phyloP scores from a whole-genome alignment of 92 coral and sea anemone genomes.

The Porites rus region DNA sequence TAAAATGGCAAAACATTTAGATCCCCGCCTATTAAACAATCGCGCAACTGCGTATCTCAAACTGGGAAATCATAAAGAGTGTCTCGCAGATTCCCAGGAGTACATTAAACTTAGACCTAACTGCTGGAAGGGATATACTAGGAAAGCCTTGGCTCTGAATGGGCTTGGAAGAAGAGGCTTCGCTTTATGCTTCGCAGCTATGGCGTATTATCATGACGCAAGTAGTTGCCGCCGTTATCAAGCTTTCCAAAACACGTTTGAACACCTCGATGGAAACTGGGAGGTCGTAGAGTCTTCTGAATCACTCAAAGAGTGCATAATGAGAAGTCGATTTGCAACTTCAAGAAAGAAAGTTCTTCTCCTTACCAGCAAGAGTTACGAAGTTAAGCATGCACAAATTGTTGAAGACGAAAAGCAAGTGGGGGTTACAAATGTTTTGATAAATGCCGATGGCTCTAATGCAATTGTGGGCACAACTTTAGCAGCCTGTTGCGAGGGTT shows the following conservation, averaged over 20 bases:
- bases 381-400: neutral
- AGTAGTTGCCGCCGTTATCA: constrained; percentile 10
- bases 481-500: neutral
- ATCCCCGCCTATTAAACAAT: constrained; percentile 39
- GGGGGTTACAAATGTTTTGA: neutral
- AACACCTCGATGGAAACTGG: constrained; percentile 25
- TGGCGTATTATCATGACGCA: constrained; percentile 23
- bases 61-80: constrained; percentile 10
- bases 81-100: constrained; percentile 34
- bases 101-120: constrained; percentile 7
- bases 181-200: constrained; percentile 29
- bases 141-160: constrained; percentile 51
- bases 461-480: neutral
- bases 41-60: constrained; percentile 55
- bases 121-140: constrained; percentile 51
- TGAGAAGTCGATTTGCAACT: neutral
- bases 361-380: neutral
- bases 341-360: neutral
- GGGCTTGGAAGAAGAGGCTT: neutral
- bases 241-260: constrained; percentile 23
- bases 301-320: neutral
- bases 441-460: neutral
- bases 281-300: neutral
- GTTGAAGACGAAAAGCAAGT: too few species aligned
- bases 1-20: constrained; percentile 5